These are phyloP conservation scores for Aethes cnicana DNA, from an alignment of 2,888 invertebrate genomes.

Conservation along the genomic window DNA sequence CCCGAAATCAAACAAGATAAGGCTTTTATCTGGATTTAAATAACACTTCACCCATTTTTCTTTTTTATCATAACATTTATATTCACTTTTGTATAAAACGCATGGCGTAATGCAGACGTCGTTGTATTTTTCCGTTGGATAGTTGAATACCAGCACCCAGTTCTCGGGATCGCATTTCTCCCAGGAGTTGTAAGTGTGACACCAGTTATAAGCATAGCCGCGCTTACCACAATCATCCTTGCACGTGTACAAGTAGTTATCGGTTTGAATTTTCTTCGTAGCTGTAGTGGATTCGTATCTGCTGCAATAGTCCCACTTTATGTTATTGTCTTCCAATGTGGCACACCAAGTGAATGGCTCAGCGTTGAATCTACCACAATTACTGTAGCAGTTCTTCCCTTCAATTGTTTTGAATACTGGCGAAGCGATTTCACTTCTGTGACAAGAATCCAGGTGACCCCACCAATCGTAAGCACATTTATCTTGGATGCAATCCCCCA, in stretches of 20 bases:
- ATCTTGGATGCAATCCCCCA: conserved; percentile 13
- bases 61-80: conserved; percentile 17
- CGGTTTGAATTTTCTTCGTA: conserved; percentile 6
- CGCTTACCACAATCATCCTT: conserved; percentile 11
- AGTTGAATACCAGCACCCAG: conserved; percentile 18
- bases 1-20: conserved; percentile 11
- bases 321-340: conserved; percentile 2
- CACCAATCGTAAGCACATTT: conserved; percentile 11
- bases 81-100: conserved; percentile 12
- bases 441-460: conserved; percentile 1
- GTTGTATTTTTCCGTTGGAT: conserved; percentile 15
- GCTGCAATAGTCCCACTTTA: conserved; percentile 18
- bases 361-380: conserved; percentile 12
- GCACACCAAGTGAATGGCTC: conserved; percentile 19
- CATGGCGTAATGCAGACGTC: conserved; percentile 14
- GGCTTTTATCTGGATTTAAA: conserved; percentile 21
- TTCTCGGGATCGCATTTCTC: conserved; percentile 26
- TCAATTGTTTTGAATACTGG: conserved; percentile 19
- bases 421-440: background rate
- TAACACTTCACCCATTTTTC: conserved; percentile 12
- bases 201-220: conserved; percentile 10
- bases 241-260: conserved; percentile 18
- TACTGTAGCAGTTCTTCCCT: conserved; percentile 15
- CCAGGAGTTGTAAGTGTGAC: conserved; percentile 25
- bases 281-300: conserved; percentile 8